Base-by-base conservation (phyloP, 2,888 invertebrate species). In the Ormyrus nitidulus region DNA sequence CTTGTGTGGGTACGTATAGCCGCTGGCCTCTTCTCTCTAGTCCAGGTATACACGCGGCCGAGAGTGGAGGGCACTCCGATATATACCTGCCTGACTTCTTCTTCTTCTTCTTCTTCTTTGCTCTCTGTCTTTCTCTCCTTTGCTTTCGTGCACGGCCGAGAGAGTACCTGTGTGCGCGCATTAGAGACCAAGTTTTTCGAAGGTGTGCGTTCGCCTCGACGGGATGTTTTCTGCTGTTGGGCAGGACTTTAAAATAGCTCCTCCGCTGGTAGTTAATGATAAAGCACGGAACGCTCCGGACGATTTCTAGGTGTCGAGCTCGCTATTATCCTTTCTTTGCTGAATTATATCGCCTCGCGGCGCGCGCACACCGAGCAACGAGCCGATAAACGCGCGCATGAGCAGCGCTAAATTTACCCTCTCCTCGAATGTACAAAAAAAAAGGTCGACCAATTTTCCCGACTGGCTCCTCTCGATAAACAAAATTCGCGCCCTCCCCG, bases 51-150 rank as follows among this genome's bases (percentile, higher is more conserved):
- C 53, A 53, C 49, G 6, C 44, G 44, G 56, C 58, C 56, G 49
- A 51, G 65, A 51, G 65, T 46, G 51, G 34, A 72, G 49, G 56
- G 59, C 19, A 51, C 46, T 62, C 6, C 49, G 46, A 11, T 13
- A 65, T 68, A 72, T 80, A 77, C 77, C 80, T 77, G 80, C 72
- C 73, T 80, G 77, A 72, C 56, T 58, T 74, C 73, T 66, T 80
- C 81, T 79, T 70, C 73, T 66, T 80, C 81, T 79, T 70, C 65
- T 49, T 73, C 77, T 76, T 58, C 54, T 19, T 69, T 48, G 34
- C 34, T 54, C 65, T 71, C 64, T 75, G 59, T 34, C 79, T 73
- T 59, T 73, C 79, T 11, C 74, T n/a, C 34, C 34, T 34, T 34
- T 34, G 34, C 34, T 34, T 34, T 34, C 34, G 34, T 34, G 34